Base-by-base conservation (phyloP, 2,888 invertebrate genomes). In the Dryobotodes eremita region DNA sequence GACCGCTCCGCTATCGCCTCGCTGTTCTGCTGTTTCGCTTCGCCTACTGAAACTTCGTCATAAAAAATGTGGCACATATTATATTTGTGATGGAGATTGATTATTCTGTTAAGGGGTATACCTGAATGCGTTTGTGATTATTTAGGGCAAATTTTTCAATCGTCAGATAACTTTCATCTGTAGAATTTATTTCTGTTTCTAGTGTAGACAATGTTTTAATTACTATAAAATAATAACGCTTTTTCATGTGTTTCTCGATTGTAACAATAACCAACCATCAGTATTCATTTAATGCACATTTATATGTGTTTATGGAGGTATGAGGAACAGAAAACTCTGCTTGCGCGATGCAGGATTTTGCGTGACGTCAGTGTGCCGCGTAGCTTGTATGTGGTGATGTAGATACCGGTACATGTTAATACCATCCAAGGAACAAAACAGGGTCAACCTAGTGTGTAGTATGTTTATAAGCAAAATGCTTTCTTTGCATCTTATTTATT, bases 71-170 rank as follows among this genome's bases (percentile, higher is more conserved):
- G 88, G 82, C 89, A 90, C 89, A 90, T 90, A 88, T 87, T 91
- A 88, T 89, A 82, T 90, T 86, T 89, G 83, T 91, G 91, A 93
- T 91, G 90, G 88, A 86, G 91, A 93, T 93, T 90, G 90, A 93
- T 93, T 82, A 89, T 83, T 84, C 76, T 88, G 77, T 91, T 91
- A 92, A 92, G 91, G 90, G 87, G 85, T n/a, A 83, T 75, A 83
- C 46, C 8, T 10, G 23, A 48, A 13, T 71, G 23, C 4, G 4
- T 36, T 59, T 53, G 10, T 59, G 48, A 55, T 76, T 73, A 10
- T 75, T 42, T 53, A 10, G 17, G 5, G 31, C 6, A 0, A 4
- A 20, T 31, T 20, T 26, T 13, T 48, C 11, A 66, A 46, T 66
- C 1, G 6, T 26, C n/a, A 20, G 17, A 46, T 42, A 46, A 6